Base-by-base conservation (phyloP, 1,140 invertebrate genomes). In the Trachymyrmex cornetzi region DNA sequence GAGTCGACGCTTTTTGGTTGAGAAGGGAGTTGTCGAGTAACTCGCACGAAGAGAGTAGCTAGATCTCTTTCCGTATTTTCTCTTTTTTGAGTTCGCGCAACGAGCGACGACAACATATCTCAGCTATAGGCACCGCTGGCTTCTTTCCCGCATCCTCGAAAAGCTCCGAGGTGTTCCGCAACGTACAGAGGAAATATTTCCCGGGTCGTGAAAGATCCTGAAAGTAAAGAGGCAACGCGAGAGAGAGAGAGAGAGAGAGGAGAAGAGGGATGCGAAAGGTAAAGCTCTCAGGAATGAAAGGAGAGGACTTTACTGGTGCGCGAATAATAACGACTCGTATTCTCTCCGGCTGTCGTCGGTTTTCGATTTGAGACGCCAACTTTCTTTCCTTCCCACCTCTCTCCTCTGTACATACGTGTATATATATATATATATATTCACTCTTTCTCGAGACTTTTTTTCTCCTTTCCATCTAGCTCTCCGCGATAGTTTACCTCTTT, bases 241-340 rank as follows among this genome's bases (percentile, higher is more conserved):
- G 6, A 34, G 5, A 34, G 30, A 34, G 30, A 34, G 44, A 16
- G 7, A 63, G 24, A 19, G 71, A 12, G n/a, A 14, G 16, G 27
- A 19, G 44, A n/a, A 24, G 69, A 11, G n/a, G 77, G 24, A 24
- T 53, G 19, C n/a, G 48, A 77, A 59, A 57, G 53, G 80, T 71
- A 90, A 90, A 90, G 89, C 86, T 86, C 61, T 77, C 57, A 84
- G 61, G 86, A 77, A 82, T 53, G 75, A 77, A 53, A 85, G 86
- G 77, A 61, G 84, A 79, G 55, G 86, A 84, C 87, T 90, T 84
- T 74, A 77, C 87, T 81, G 63, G 86, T 80, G 79, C 91, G 66
- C 79, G 92, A 93, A 92, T 92, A 93, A 92, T 92, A 89, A 92
- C 87, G 89, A 92, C 87, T 87, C 82, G 85, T 85, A 79, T 89